These are phyloP conservation scores for Hydroisotoma schaefferi DNA, from an alignment of 2,888 invertebrate species.

Conservation along the genomic window DNA sequence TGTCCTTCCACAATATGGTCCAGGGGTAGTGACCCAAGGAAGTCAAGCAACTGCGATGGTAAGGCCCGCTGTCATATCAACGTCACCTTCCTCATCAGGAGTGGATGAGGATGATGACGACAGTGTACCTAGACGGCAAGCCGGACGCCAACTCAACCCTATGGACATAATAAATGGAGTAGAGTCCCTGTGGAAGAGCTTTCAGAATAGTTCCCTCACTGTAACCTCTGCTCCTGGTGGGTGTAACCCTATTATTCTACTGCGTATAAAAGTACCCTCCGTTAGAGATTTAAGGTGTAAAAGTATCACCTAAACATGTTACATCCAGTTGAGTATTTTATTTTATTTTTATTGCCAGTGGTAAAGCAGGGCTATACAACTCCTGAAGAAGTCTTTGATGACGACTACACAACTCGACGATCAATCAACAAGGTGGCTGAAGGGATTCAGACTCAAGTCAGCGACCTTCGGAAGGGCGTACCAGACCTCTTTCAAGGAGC, in stretches of 20 bases:
- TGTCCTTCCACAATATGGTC: not conserved
- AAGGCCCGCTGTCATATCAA: too few relatives aligned
- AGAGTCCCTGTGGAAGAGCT: slow-evolving; percentile 4
- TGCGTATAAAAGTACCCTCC: not conserved
- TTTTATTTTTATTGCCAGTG: not conserved
- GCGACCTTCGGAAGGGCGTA: slow-evolving; percentile 31
- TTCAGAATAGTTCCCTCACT: too few relatives aligned
- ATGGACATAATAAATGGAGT: not conserved
- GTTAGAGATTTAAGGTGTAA: not conserved
- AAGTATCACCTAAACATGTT: not conserved
- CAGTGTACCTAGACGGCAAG: not conserved
- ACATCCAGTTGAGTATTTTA: not conserved
- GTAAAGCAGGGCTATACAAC: slow-evolving; percentile 15
- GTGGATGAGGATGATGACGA: slow-evolving; percentile 28
- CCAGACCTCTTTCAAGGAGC: slow-evolving; percentile 45
- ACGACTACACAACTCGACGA: slow-evolving; percentile 23
- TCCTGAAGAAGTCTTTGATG: slow-evolving; percentile 32
- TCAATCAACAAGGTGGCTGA: slow-evolving; percentile 13
- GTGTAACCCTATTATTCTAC: not conserved
- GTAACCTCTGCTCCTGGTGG: too few relatives aligned
- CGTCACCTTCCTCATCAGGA: slow-evolving; percentile 18
- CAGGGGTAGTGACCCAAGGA: too few relatives aligned
- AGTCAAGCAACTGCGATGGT: not conserved
- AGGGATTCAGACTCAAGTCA: slow-evolving; percentile 32
- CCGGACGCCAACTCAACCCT: slow-evolving; percentile 1